These are phyloP conservation scores for Myripristis murdjan DNA, from an alignment of 2,797 vertebrate genomes.

Conservation along the genomic window DNA sequence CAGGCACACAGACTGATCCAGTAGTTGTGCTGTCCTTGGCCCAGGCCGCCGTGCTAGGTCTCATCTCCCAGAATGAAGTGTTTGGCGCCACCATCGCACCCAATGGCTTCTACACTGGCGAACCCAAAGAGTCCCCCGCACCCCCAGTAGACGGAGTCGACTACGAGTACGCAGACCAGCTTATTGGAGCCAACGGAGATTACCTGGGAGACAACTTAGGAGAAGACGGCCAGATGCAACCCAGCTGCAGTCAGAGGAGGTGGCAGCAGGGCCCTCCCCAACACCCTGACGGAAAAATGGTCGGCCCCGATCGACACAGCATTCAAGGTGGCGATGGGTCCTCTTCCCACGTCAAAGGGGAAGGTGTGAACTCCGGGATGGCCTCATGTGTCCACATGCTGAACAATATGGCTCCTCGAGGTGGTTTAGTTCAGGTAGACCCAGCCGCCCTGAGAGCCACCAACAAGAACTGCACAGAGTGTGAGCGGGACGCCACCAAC, in stretches of 20 bases:
- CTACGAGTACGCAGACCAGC: constrained; percentile 85
- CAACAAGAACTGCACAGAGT: constrained; percentile 84
- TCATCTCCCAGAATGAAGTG: constrained; percentile 96
- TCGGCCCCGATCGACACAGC: constrained; percentile 72
- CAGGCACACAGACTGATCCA: constrained; percentile 95
- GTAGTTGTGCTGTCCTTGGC: constrained; percentile 98
- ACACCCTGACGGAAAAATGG: constrained; percentile 70
- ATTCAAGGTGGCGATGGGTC: constrained; percentile 70
- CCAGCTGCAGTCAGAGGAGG: constrained; percentile 88
- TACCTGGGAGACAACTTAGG: constrained; percentile 84
- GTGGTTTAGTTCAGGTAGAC: constrained; percentile 90
- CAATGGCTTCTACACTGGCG: constrained; percentile 90
- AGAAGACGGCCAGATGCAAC: constrained; percentile 86
- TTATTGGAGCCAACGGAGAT: constrained; percentile 88
- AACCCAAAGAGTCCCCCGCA: constrained; percentile 79
- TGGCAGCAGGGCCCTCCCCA: constrained; percentile 86
- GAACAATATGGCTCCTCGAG: constrained; percentile 69
- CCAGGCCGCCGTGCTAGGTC: constrained; percentile 94
- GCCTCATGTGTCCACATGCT: constrained; percentile 81
- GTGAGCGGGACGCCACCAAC: constrained; percentile 76
- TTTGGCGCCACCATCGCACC: constrained; percentile 96
- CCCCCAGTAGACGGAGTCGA: constrained; percentile 79
- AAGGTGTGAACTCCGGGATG: constrained; percentile 81
- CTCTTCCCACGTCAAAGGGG: constrained; percentile 82
- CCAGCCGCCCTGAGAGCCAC: constrained; percentile 80